A percentile compares a stretch with the other conserved stretches of the same genome.
Evolutionary conservation across 2,797 vertebrate species (phyloP).

Genomic region (Rhinichthys osculus): DNA sequence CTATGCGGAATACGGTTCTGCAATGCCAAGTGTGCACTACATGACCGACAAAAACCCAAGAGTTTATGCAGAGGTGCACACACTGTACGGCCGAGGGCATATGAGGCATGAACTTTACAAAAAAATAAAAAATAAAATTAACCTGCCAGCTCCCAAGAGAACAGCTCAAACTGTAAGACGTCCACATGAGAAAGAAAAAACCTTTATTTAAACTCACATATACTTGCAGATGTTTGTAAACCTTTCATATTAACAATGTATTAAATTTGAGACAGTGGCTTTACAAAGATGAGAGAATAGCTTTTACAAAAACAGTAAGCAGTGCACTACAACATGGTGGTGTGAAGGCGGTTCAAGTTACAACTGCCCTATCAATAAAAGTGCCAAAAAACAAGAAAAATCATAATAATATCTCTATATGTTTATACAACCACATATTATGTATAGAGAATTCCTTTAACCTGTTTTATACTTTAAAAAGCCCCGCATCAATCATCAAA

Average conservation of each 20-base stretch:
- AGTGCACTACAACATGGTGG: no score
- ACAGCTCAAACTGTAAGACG: no score
- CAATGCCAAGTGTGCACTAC: constrained; percentile 19
- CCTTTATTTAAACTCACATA: no score
- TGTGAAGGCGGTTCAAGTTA: no score
- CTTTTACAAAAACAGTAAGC: no score
- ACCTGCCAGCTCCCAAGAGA: background rate
- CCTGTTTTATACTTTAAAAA: background rate
- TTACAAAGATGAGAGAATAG: no score
- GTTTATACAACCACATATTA: background rate
- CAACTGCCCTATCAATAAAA: no score
- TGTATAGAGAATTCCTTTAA: background rate
- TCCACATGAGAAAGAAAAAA: no score
- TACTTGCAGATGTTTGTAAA: background rate
- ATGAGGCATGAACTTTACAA: background rate
- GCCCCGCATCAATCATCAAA: background rate
- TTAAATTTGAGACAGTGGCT: no score
- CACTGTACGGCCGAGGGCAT: background rate
- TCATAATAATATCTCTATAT: background rate
- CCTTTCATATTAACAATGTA: no score
- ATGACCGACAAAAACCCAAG: constrained; percentile 7
- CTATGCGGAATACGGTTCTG: background rate
- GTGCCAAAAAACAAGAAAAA: no score
- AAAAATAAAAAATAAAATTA: no score
- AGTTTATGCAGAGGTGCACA: background rate